These are phyloP conservation scores for Aphidius colemani DNA, from an alignment of 2,888 invertebrate species.

Conservation along the genomic window DNA sequence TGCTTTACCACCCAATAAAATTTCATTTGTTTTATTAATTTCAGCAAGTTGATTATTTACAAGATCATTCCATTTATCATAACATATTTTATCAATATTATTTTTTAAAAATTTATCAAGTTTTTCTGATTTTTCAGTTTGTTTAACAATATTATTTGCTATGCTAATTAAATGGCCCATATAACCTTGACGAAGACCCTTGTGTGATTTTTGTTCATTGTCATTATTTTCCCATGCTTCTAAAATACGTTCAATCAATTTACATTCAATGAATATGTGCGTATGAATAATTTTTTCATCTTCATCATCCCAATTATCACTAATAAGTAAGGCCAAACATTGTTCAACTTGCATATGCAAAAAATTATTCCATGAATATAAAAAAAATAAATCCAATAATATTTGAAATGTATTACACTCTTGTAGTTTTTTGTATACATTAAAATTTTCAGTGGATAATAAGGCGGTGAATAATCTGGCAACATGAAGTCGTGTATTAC, in stretches of 20 bases:
- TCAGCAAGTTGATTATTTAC: slow-evolving; percentile 46
- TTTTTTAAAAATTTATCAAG: slow-evolving; percentile 64
- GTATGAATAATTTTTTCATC: slow-evolving; percentile 60
- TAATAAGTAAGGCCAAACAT: slow-evolving; percentile 75
- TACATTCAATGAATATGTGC: slow-evolving; percentile 79
- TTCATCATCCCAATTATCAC: slow-evolving; percentile 49
- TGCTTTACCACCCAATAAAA: slow-evolving; percentile 44
- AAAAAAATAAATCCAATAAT: slow-evolving; percentile 80
- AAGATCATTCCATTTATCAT: slow-evolving; percentile 50
- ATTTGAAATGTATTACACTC: slow-evolving; percentile 64
- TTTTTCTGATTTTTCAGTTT: slow-evolving; percentile 64
- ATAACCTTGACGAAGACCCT: slow-evolving; percentile 67
- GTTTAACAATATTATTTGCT: slow-evolving; percentile 64
- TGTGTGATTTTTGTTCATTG: slow-evolving; percentile 68
- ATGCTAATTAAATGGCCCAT: slow-evolving; percentile 72
- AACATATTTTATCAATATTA: slow-evolving; percentile 60
- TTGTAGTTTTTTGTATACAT: slow-evolving; percentile 71
- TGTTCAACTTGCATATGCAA: slow-evolving; percentile 88
- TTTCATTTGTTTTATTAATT: slow-evolving; percentile 52
- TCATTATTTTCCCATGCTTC: slow-evolving; percentile 83
- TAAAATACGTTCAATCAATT: slow-evolving; percentile 78
- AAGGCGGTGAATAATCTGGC: slow-evolving; percentile 79
- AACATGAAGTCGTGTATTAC: slow-evolving; percentile 79
- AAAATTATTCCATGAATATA: slow-evolving; percentile 93
- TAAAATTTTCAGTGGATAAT: slow-evolving; percentile 73